Base-by-base conservation (phyloP, 1,140 invertebrate genomes). In the Platorchestia sp. region DNA sequence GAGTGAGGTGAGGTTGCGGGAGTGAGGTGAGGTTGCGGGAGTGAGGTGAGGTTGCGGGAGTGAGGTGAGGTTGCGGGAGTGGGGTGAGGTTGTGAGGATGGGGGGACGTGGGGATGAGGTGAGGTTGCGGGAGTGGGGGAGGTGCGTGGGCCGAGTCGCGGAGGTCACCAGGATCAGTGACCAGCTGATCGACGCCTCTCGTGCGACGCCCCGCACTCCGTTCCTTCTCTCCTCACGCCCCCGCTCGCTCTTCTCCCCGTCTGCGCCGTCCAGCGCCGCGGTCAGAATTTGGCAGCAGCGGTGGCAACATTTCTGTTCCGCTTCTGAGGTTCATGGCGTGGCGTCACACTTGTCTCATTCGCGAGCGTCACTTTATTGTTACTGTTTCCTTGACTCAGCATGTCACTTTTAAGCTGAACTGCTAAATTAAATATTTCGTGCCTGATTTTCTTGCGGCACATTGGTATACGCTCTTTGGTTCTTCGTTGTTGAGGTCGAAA, bases 81-180 rank as follows among this genome's bases (percentile, higher is more conserved):
- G 59, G 1, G 27, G 27, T 75, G 6, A 7, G 47, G 59, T 3
- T 10, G 59, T 22, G 27, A 75, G 59, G 10, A 27, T 22, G 3
- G 7, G 59, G 59, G 36, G 10, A 75, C 27, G 10, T 22, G 59
- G 59, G 36, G 59, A 75, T 75, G 59, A 6, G 47, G 1, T 75
- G 10, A 27, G 59, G 59, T 36, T 75, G 59, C 14, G 59, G 1
- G 3, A 22, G 87, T 14, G 87, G 87, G 87, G 44, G 91, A 36
- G 91, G 44, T 93, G 91, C 91, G 91, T 93, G 91, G 91, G 91
- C 45, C 47, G 91, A 45, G 91, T 1, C 44, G 89, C 44, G 36
- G 22, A 91, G 89, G 91, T 93, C 91, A 40, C 3, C 91, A 93
- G 91, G 91, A 93, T 93, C 91, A 93, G 91, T 93, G 91, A 93